Evolutionary conservation across 1,140 invertebrate genomes (phyloP), one percentile per base, ranked within the genome.

Genomic region (Ceratosolen solmsi): DNA sequence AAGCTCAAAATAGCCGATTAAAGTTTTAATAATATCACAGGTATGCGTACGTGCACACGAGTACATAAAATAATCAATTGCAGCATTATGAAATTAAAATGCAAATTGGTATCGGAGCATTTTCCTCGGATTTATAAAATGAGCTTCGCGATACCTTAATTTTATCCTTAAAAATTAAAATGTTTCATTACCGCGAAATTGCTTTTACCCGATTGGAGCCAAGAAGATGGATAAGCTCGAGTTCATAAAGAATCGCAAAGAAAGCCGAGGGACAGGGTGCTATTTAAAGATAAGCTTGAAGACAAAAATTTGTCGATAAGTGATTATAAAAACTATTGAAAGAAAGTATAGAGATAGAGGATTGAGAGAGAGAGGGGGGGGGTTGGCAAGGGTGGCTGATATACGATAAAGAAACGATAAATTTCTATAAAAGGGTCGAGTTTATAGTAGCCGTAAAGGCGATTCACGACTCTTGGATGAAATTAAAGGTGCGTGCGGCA

Each of bases 391-490:
- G 17, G 20, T 25, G 41, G 7, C 25, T 15, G 49, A 20, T 25
- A 5, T 0, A 20, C 33, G 49, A 20, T 65, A 49, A 65, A 36
- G 46, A 70, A 41, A 78, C 63, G 38, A 30, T 71, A 46, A 63
- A 54, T 58, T 73, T 30, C 33, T 30, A 36, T 9, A 36, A 80
- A 72, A 49, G 58, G 41, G 54, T 63, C 38, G 41, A 75, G 49
- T 80, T 80, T 80, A 80, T 74, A 68, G 71, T 20, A 36, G 54
- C 38, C 68, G 54, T 73, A 72, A 73, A 80, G 70, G 41, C 54
- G 71, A 80, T 74, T 68, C 70, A 71, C 70, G 58, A 54, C 27
- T 80, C 70, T n/a, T 58, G 20, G 36, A 30, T 38, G 56, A 80
- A 80, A 80, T 80, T 73, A 80, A 73, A 49, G 54, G 30, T 25